Evolutionary conservation across 2,113 vertebrate species (phyloP).

Genomic region (Cyphomyrus plagiostoma): DNA sequence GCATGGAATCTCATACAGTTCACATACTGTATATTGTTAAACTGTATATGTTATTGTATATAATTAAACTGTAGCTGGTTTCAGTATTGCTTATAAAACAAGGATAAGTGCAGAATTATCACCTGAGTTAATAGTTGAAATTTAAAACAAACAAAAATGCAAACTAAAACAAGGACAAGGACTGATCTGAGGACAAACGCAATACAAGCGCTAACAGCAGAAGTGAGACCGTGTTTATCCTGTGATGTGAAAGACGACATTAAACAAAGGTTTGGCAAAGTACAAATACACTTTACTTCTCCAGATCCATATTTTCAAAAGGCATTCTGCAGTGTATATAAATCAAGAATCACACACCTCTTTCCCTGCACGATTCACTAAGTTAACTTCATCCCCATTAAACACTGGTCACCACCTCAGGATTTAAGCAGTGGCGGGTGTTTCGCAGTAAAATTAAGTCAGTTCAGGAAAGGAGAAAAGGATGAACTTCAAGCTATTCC

Average conservation of each 20-base stretch:
- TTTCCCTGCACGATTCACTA: not conserved
- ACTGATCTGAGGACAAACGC: not conserved
- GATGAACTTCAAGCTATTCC: not conserved
- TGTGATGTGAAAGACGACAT: not conserved
- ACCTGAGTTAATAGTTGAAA: not conserved
- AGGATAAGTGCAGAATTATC: not conserved
- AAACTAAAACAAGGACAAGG: not conserved
- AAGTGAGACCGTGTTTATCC: not conserved
- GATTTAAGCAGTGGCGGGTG: not conserved
- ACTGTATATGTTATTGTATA: not conserved
- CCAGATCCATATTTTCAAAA: not conserved
- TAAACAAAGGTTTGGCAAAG: not conserved
- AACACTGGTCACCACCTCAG: not conserved
- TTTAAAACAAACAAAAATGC: not conserved
- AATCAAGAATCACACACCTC: not conserved
- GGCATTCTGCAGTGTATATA: not conserved
- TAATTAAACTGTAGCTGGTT: not conserved
- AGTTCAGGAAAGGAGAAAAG: not conserved
- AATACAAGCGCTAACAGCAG: not conserved
- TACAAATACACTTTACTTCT: slow-evolving; percentile 14
- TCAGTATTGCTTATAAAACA: not conserved
- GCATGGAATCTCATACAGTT: not conserved
- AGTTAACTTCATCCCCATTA: not conserved
- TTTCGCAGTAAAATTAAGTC: not conserved
- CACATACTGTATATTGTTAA: not conserved